Evolutionary conservation across 2,888 invertebrate genomes (phyloP).

Genomic region (Patella caerulea): DNA sequence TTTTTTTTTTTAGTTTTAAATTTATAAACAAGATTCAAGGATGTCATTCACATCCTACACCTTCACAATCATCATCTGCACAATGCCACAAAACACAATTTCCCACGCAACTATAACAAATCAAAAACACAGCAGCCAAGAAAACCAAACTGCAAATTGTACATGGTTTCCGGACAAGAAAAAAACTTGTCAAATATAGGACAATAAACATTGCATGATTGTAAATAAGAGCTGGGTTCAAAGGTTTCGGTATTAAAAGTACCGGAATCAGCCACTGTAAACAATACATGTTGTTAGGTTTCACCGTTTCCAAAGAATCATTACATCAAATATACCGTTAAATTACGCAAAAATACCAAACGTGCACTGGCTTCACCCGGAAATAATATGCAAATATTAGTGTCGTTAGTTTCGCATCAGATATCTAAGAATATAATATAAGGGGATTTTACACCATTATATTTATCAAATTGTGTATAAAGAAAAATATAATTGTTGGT

Average conservation of each 20-base stretch:
- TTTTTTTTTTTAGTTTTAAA: too few relatives aligned
- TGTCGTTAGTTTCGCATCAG: background rate
- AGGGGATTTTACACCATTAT: too few relatives aligned
- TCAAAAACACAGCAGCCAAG: constrained; percentile 89
- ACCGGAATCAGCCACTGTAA: constrained; percentile 86
- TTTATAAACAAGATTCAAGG: constrained; percentile 3
- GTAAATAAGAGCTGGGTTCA: constrained; percentile 94
- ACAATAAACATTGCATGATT: constrained; percentile 97
- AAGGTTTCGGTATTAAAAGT: constrained; percentile 95
- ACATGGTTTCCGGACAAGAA: constrained; percentile 96
- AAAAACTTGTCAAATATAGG: constrained; percentile 95
- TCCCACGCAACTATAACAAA: constrained; percentile 96
- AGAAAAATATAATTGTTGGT: too few relatives aligned
- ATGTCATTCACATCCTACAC: constrained; percentile 42
- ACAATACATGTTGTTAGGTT: constrained; percentile 65
- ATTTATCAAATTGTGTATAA: too few relatives aligned
- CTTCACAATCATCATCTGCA: constrained; percentile 52
- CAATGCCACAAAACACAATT: constrained; percentile 85
- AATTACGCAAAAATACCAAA: too few relatives aligned
- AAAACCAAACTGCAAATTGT: constrained; percentile 97
- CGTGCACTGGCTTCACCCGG: background rate
- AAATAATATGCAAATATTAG: constrained; percentile 7
- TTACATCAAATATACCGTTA: too few relatives aligned
- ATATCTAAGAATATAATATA: too few relatives aligned
- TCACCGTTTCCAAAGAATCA: too few relatives aligned